phyloP scores from a whole-genome alignment of 2,113 vertebrate species.

The Eptesicus fuscus region DNA sequence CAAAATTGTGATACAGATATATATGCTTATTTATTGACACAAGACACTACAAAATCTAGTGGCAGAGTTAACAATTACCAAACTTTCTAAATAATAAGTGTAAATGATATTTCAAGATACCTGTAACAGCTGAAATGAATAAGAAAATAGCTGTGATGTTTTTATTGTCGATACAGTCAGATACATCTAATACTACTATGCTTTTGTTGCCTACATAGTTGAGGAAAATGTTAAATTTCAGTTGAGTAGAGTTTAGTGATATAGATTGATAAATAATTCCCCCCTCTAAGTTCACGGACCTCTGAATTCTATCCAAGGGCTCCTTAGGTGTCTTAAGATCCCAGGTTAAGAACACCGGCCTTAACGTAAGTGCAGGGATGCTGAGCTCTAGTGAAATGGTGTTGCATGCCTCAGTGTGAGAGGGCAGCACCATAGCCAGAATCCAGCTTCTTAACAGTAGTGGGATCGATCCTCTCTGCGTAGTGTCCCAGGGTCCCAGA shows the following conservation, averaged over 20 bases:
- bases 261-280: background rate
- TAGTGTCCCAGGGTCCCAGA: background rate
- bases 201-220: background rate
- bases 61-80: background rate
- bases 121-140: background rate
- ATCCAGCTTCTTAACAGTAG: background rate
- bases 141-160: background rate
- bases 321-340: background rate
- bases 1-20: background rate
- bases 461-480: too few species aligned
- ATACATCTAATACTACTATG: background rate
- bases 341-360: background rate
- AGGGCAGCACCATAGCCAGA: background rate
- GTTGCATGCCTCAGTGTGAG: background rate
- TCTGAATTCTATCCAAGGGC: background rate
- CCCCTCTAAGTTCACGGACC: background rate
- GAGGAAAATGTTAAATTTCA: constrained; percentile 22
- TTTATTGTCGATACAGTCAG: background rate
- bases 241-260: background rate
- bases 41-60: background rate
- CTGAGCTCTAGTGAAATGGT: background rate
- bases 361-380: background rate
- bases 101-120: background rate
- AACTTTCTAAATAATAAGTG: background rate
- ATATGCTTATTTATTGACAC: background rate